Conservation (phyloP, 2,113 vertebrate genomes). For the Brienomyrus brachyistius region DNA sequence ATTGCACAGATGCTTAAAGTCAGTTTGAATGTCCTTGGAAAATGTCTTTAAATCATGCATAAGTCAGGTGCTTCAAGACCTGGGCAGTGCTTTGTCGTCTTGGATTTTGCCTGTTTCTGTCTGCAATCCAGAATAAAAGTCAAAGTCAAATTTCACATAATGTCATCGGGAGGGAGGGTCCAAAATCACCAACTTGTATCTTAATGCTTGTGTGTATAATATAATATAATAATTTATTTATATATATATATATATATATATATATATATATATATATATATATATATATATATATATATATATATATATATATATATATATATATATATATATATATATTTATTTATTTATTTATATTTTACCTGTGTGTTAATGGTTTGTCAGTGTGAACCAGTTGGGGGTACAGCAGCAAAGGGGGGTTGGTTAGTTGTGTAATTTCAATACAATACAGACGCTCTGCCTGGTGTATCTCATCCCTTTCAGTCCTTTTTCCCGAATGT, state of each 20-base stretch:
- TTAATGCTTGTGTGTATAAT: too few species aligned
- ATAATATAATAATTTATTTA: too few species aligned
- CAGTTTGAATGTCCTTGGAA: not conserved
- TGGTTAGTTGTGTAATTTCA: not conserved
- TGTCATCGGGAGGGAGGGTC: not conserved
- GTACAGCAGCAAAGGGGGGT: not conserved
- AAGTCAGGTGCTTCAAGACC: not conserved
- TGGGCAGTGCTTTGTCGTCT: not conserved
- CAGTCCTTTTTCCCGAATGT: not conserved
- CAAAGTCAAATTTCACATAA: not conserved
- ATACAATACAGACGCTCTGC: not conserved
- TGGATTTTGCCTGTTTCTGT: too few species aligned
- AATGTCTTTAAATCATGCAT: not conserved
- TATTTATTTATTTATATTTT: not conserved
- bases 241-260: too few species aligned
- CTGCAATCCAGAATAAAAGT: not conserved
- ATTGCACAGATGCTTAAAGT: not conserved
- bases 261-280: too few species aligned
- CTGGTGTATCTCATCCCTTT: not conserved
- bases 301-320: too few species aligned
- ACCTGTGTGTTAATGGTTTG: not conserved
- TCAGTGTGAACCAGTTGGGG: not conserved
- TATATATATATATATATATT: too few species aligned
- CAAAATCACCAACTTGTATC: not conserved
- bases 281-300: too few species aligned